Evolutionary conservation across 2,113 vertebrate genomes (phyloP).

Genomic region (Hylia prasina): DNA sequence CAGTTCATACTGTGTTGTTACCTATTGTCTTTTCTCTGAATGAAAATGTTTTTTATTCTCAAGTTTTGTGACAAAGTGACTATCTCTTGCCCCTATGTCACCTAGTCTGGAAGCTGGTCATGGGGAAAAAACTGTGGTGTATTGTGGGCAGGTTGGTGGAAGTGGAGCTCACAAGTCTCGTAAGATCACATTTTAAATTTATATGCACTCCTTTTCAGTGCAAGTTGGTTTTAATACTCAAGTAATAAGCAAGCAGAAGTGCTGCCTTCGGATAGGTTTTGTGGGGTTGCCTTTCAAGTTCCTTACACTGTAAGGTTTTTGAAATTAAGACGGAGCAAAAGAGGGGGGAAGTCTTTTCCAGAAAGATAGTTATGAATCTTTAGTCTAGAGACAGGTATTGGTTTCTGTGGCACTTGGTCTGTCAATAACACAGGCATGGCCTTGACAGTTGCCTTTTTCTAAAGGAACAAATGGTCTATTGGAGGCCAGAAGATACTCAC

Average conservation of each 20-base stretch:
- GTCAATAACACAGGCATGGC: not conserved
- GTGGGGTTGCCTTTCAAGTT: not conserved
- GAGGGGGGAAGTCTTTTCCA: not conserved
- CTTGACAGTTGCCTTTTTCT: not conserved
- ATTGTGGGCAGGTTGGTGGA: not conserved
- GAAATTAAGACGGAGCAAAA: not conserved
- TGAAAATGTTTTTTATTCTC: not conserved
- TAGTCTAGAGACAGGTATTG: not conserved
- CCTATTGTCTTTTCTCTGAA: not conserved
- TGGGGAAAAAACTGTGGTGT: not conserved
- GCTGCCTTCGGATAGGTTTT: not conserved
- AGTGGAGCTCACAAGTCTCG: not conserved
- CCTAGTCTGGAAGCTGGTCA: not conserved
- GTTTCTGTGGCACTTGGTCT: not conserved
- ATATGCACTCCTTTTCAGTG: not conserved
- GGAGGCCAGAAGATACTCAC: not conserved
- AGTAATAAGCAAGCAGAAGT: not conserved
- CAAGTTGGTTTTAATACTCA: not conserved
- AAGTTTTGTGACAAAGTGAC: not conserved
- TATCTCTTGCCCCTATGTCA: not conserved
- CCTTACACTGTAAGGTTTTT: not conserved
- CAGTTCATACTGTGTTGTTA: not conserved
- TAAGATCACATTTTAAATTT: not conserved
- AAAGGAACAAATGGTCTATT: not conserved
- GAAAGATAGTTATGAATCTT: not conserved